phyloP scores from a whole-genome alignment of 2,113 vertebrate genomes.

The Gopherus evgoodei region DNA sequence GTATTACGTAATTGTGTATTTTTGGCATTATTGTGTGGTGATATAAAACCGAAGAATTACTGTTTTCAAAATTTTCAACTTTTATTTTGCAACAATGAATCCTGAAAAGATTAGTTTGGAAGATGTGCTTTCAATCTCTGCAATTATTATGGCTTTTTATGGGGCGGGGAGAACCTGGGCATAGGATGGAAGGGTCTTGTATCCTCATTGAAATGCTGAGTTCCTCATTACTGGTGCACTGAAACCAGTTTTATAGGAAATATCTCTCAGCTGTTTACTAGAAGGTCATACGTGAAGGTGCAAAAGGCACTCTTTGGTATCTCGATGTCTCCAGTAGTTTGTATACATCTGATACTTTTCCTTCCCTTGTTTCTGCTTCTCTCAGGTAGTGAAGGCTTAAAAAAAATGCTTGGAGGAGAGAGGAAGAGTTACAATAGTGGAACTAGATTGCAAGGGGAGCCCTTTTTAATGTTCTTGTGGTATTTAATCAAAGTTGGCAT shows the following conservation, averaged over 20 bases:
- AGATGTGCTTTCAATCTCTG: neutral
- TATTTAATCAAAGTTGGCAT: slow-evolving; percentile 19
- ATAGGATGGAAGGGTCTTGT: neutral
- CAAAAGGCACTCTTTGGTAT: neutral
- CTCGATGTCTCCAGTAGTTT: slow-evolving; percentile 15
- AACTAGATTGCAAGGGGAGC: slow-evolving; percentile 14
- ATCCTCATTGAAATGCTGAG: slow-evolving; percentile 21
- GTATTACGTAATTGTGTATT: neutral
- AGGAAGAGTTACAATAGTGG: neutral
- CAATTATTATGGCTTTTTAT: neutral
- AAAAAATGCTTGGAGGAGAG: neutral
- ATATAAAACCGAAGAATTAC: neutral
- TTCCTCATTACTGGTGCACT: neutral
- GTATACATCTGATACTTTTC: neutral
- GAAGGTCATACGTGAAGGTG: neutral
- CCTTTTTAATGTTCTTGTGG: neutral
- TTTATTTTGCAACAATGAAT: neutral
- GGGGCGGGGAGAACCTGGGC: neutral
- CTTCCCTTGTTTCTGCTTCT: neutral
- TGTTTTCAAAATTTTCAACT: neutral
- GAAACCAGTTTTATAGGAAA: neutral
- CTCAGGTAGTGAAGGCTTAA: slow-evolving; percentile 5
- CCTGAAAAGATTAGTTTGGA: neutral
- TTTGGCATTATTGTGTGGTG: neutral
- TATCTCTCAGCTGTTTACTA: neutral